phyloP scores from a whole-genome alignment of 2,888 invertebrate genomes.

The Diarsia brunnea region DNA sequence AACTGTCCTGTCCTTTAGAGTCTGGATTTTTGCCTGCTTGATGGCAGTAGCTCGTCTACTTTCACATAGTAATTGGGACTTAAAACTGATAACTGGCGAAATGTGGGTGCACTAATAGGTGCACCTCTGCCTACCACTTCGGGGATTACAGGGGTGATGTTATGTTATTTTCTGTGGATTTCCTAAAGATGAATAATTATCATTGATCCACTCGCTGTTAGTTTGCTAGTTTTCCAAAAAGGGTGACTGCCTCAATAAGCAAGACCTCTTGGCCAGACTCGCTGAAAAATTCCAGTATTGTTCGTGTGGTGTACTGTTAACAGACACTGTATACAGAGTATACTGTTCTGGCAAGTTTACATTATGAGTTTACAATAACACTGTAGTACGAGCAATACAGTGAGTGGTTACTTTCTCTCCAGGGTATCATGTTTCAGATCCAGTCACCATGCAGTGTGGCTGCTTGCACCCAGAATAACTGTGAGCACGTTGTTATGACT shows the following conservation, averaged over 20 bases:
- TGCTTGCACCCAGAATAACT: slow-evolving; percentile 44
- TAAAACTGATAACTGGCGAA: too few species aligned
- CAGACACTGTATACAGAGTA: not conserved
- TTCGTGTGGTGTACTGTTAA: not conserved
- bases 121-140: too few species aligned
- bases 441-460: slow-evolving; percentile 13
- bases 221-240: not conserved
- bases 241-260: not conserved
- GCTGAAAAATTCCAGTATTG: not conserved
- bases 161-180: too few species aligned
- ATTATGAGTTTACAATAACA: slow-evolving; percentile 26
- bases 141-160: too few species aligned
- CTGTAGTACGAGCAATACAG: slow-evolving; percentile 19
- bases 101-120: too few species aligned
- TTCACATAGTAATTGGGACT: too few species aligned
- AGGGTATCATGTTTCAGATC: slow-evolving; percentile 48
- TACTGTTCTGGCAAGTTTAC: slow-evolving; percentile 1
- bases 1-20: too few species aligned
- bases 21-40: too few species aligned
- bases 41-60: too few species aligned
- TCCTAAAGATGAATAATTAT: too few species aligned
- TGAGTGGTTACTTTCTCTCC: slow-evolving; percentile 47
- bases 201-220: too few species aligned
- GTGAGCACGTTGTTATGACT: slow-evolving; percentile 43
- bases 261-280: not conserved